phyloP scores from a whole-genome alignment of 30 jellyfish, hydroid and myxozoan genomes.

The Pelagia noctiluca region DNA sequence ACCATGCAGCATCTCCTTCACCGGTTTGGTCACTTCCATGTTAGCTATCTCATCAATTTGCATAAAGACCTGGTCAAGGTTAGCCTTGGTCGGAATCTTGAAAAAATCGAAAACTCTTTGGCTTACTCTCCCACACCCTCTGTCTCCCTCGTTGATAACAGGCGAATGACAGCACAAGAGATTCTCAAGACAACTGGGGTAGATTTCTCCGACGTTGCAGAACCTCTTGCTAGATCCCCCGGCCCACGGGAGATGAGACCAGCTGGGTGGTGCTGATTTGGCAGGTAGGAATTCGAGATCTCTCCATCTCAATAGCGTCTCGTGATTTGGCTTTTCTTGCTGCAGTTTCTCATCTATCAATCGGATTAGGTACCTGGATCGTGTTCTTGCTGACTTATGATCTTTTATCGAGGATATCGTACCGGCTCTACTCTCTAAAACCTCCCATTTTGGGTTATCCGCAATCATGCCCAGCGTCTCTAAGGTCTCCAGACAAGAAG shows the following conservation, averaged over 20 bases:
- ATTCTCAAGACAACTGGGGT: conserved; percentile 21
- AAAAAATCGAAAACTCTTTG: background rate
- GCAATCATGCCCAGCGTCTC: conserved; percentile 61
- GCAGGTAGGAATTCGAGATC: conserved; percentile 31
- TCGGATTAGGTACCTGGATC: conserved; percentile 1
- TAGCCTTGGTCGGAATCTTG: conserved; percentile 8
- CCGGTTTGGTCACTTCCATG: background rate
- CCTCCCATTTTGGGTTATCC: conserved; percentile 40
- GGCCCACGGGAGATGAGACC: conserved; percentile 39
- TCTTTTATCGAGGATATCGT: conserved; percentile 12
- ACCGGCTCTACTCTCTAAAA: conserved; percentile 60
- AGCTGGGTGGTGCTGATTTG: conserved; percentile 11
- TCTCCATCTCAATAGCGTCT: background rate
- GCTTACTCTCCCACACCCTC: background rate
- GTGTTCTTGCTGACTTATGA: background rate
- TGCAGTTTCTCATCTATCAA: conserved; percentile 2
- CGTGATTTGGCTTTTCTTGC: background rate
- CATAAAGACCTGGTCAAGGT: background rate
- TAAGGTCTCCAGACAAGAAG: background rate
- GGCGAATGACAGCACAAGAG: conserved; percentile 27
- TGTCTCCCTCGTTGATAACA: conserved; percentile 9
- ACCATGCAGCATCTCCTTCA: background rate
- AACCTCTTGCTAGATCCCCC: background rate
- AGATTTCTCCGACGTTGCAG: background rate
- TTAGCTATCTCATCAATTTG: background rate